These are phyloP conservation scores for Sarotherodon lohbergeri DNA, from an alignment of 2,113 vertebrate species.

Conservation along the genomic window DNA sequence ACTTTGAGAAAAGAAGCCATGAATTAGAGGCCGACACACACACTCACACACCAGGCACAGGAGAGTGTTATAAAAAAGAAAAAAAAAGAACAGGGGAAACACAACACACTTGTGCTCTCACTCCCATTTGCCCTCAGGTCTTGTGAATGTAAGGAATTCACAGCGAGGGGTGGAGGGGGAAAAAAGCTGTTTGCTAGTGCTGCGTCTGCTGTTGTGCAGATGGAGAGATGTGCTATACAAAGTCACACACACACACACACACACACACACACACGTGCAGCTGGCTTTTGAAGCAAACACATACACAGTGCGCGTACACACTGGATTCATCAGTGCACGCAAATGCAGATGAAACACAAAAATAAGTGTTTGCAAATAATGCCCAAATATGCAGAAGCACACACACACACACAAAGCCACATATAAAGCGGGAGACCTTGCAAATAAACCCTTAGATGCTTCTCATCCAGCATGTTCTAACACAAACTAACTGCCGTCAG, in stretches of 20 bases:
- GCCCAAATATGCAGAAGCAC: neutral
- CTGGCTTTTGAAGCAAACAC: neutral
- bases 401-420: neutral
- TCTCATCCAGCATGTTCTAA: neutral
- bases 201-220: constrained; percentile 39
- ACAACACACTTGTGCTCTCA: constrained; percentile 32
- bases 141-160: constrained; percentile 65
- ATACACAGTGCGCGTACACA: neutral
- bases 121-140: constrained; percentile 49
- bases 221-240: constrained; percentile 6
- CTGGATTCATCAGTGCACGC: neutral
- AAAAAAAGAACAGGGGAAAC: constrained; percentile 1
- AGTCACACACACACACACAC: neutral
- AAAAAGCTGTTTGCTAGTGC: constrained; percentile 1
- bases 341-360: neutral
- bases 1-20: constrained; percentile 46
- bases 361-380: neutral
- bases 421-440: neutral
- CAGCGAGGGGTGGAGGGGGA: constrained; percentile 41
- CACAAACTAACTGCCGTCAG: neutral
- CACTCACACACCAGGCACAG: neutral
- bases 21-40: constrained; percentile 20
- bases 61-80: constrained; percentile 18
- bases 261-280: neutral
- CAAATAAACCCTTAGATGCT: neutral